Conservation (phyloP, 2,113 vertebrate genomes). For the Nycticorax nycticorax region DNA sequence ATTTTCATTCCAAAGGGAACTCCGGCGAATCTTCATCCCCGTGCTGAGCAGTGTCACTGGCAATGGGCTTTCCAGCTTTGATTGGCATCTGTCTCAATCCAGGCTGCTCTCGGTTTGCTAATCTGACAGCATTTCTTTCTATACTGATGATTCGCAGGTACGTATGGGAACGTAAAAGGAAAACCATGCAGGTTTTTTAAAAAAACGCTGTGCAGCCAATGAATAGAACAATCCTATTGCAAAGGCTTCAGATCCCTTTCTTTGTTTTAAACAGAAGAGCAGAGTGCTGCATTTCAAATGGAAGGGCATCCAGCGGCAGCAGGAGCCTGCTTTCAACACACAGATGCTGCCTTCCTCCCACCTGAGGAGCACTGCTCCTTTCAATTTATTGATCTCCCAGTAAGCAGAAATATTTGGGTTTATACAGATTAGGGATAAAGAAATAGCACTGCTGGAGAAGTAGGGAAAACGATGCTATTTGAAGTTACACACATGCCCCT, state of each 20-base stretch:
- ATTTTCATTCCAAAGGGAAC: not conserved
- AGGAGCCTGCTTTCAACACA: not conserved
- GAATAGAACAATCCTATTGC: not conserved
- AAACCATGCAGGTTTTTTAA: not conserved
- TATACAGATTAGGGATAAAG: not conserved
- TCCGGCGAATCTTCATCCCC: not conserved
- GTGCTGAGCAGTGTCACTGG: not conserved
- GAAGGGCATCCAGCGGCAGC: not conserved
- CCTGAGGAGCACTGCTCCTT: not conserved
- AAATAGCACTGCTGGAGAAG: not conserved
- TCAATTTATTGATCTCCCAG: not conserved
- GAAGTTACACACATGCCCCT: not conserved
- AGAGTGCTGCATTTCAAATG: not conserved
- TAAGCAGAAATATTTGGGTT: not conserved
- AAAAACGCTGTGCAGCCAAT: not conserved
- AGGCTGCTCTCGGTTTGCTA: not conserved
- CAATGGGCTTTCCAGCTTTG: not conserved
- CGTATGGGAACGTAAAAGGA: rapidly evolving
- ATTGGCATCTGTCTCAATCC: not conserved
- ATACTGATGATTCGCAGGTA: not conserved
- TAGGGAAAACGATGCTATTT: not conserved
- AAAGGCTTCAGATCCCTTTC: not conserved
- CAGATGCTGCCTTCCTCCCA: not conserved
- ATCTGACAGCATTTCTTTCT: not conserved
- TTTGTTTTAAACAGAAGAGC: not conserved